Evolutionary conservation across 2,888 invertebrate species (phyloP).

Genomic region (Netelia inedita): DNA sequence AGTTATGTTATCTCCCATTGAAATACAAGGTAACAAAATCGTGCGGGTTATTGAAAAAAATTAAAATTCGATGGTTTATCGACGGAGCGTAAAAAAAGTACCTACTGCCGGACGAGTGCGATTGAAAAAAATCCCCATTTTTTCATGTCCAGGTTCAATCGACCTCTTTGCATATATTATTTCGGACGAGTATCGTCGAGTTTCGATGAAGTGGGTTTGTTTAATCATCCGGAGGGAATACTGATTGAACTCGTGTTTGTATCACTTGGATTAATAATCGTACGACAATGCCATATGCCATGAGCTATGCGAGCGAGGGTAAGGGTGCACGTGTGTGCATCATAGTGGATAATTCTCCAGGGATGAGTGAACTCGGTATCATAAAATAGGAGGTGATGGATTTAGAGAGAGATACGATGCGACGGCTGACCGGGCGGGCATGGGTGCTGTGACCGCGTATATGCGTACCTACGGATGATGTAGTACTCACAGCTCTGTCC

Average conservation of each 20-base stretch:
- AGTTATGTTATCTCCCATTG: too few relatives aligned
- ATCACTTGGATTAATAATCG: constrained; percentile 60
- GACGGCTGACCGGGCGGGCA: neutral
- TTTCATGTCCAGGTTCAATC: neutral
- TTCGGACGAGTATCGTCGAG: constrained; percentile 12
- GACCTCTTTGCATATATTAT: neutral
- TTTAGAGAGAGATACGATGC: constrained; percentile 15
- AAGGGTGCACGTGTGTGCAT: constrained; percentile 23
- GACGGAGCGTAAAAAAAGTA: too few relatives aligned
- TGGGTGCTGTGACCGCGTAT: neutral
- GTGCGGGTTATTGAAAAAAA: too few relatives aligned
- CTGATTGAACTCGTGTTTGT: constrained; percentile 44
- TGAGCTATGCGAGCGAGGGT: neutral
- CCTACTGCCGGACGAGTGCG: too few relatives aligned
- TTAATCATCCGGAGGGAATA: constrained; percentile 38
- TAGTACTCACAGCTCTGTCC: constrained; percentile 3
- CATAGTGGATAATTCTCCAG: constrained; percentile 52
- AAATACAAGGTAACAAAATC: too few relatives aligned
- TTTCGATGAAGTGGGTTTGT: constrained; percentile 10
- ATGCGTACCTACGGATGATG: neutral
- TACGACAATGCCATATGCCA: constrained; percentile 25
- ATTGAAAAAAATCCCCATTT: too few relatives aligned
- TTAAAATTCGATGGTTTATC: too few relatives aligned
- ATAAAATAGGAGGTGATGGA: constrained; percentile 23
- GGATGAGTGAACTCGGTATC: constrained; percentile 55